These are phyloP conservation scores for Adineta ricciae DNA, from an alignment of 2,888 invertebrate genomes.

Conservation along the genomic window DNA sequence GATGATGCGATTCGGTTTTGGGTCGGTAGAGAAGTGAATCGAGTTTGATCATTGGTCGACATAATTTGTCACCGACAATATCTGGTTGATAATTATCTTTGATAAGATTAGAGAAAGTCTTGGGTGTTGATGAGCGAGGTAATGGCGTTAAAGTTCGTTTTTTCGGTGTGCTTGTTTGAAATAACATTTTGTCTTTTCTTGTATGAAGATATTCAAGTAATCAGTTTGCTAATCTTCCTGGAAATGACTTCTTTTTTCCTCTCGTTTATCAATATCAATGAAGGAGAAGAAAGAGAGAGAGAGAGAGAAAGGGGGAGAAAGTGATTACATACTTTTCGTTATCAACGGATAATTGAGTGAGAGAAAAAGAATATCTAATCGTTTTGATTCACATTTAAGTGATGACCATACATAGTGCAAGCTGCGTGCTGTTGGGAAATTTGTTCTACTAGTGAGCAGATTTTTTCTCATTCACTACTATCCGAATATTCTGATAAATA, in stretches of 20 bases:
- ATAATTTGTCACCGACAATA: neutral
- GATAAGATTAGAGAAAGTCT: neutral
- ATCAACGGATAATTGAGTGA: neutral
- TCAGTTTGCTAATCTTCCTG: neutral
- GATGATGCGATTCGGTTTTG: neutral
- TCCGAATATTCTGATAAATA: neutral
- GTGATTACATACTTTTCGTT: neutral
- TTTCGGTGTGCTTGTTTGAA: neutral
- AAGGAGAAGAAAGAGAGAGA: too few species aligned
- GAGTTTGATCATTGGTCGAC: neutral
- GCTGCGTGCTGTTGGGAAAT: conserved; percentile 5
- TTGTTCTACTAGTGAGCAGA: neutral
- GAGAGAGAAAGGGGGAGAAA: neutral
- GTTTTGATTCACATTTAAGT: neutral
- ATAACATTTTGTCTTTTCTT: neutral
- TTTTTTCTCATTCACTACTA: neutral
- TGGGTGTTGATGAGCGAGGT: neutral
- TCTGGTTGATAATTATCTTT: neutral
- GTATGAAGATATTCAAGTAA: neutral
- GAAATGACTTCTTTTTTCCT: neutral
- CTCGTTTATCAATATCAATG: neutral
- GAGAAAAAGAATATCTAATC: neutral
- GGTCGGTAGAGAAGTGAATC: neutral
- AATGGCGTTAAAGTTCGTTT: neutral
- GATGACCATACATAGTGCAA: neutral